These are phyloP conservation scores for Drosophila barbarae DNA, from an alignment of 2,888 invertebrate species.

Conservation along the genomic window DNA sequence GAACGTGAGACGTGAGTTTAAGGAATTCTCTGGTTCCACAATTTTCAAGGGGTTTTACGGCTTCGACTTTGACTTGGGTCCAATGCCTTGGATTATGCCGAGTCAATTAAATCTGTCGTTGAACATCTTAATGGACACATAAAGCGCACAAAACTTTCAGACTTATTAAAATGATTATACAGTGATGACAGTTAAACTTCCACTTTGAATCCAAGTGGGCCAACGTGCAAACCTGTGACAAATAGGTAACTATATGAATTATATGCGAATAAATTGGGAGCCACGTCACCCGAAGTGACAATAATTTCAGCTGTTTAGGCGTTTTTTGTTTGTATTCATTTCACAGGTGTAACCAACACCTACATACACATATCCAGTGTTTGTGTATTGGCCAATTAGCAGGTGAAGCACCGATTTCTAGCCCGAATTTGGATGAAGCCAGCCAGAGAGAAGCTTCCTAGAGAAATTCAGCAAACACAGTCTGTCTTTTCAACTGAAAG, in stretches of 20 bases:
- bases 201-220: conserved; percentile 9
- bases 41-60: neutral
- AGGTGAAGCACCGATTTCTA: conserved; percentile 33
- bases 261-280: conserved; percentile 4
- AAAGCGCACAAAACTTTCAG: neutral
- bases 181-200: conserved; percentile 8
- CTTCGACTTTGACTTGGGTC: conserved; percentile 11
- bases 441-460: conserved; percentile 17
- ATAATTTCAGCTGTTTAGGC: conserved; percentile 13
- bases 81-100: neutral
- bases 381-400: conserved; percentile 42
- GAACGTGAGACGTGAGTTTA: conserved; percentile 11
- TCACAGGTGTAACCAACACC: conserved; percentile 10
- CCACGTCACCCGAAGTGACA: conserved; percentile 27
- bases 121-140: conserved; percentile 21
- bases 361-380: neutral
- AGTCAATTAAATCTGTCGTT: conserved; percentile 11
- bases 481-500: conserved; percentile 7
- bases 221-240: conserved; percentile 13
- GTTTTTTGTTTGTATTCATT: conserved; percentile 9
- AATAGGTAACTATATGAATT: neutral
- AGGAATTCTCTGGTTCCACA: conserved; percentile 1
- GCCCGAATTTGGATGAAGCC: conserved; percentile 13
- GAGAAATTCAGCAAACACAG: conserved; percentile 8
- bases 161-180: conserved; percentile 18